A percentile compares a stretch with the other conserved stretches of the same genome.
phyloP scores from a whole-genome alignment of 2,113 vertebrate species.

The Neomonachus schauinslandi region DNA sequence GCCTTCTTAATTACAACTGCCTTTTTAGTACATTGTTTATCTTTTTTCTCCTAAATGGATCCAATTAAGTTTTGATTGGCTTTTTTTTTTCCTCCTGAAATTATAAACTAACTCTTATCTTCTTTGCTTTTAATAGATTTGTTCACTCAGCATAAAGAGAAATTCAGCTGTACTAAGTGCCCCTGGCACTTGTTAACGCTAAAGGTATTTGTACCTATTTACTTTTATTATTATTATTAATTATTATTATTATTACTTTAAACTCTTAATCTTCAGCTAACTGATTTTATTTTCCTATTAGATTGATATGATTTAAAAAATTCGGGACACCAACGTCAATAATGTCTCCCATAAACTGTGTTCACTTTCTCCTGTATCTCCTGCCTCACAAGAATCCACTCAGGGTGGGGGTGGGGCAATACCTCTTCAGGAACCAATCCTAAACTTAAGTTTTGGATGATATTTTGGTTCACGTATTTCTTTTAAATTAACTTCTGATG shows the following conservation, averaged over 20 bases:
- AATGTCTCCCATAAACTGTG: neutral
- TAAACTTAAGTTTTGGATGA: neutral
- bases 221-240: slow-evolving; percentile 21
- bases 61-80: slow-evolving; percentile 78
- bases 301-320: neutral
- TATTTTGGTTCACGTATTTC: neutral
- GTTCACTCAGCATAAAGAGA: slow-evolving; percentile 74
- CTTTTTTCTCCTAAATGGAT: slow-evolving; percentile 73
- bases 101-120: slow-evolving; percentile 76
- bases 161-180: slow-evolving; percentile 58
- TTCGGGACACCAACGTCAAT: neutral
- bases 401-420: neutral
- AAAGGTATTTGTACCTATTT: slow-evolving; percentile 60
- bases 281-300: slow-evolving; percentile 36
- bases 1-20: slow-evolving; percentile 75
- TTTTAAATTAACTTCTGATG: neutral
- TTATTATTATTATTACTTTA: slow-evolving; percentile 42
- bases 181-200: slow-evolving; percentile 43
- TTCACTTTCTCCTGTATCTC: neutral
- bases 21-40: slow-evolving; percentile 74
- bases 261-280: slow-evolving; percentile 62
- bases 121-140: slow-evolving; percentile 77
- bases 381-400: neutral
- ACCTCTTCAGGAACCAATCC: neutral
- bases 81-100: slow-evolving; percentile 52